Evolutionary conservation across 1,140 invertebrate genomes (phyloP).

Genomic region (Sitodiplosis mosellana): DNA sequence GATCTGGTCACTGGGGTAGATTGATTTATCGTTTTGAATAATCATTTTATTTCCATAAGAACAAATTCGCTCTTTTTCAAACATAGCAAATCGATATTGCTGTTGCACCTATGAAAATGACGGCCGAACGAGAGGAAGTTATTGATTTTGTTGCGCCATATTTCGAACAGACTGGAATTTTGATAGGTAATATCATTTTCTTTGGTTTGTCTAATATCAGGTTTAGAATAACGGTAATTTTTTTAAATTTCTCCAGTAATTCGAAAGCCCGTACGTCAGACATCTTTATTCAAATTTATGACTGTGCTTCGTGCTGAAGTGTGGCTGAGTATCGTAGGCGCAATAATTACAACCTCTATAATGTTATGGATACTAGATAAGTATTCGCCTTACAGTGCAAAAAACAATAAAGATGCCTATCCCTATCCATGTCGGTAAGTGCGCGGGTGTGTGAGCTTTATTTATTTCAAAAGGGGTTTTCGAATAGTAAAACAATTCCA

Average conservation of each 20-base stretch:
- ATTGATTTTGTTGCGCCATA: slow-evolving; percentile 85
- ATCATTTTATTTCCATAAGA: neutral
- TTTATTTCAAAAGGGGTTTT: neutral
- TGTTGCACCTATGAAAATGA: slow-evolving; percentile 75
- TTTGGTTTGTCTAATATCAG: slow-evolving; percentile 1
- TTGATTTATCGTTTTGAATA: slow-evolving; percentile 2
- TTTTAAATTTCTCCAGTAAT: slow-evolving; percentile 42
- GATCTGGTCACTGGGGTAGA: slow-evolving; percentile 69
- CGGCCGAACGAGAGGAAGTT: slow-evolving; percentile 80
- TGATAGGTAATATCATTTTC: slow-evolving; percentile 41
- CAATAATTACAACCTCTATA: slow-evolving; percentile 60
- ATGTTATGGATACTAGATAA: slow-evolving; percentile 79
- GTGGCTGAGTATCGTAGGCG: slow-evolving; percentile 73
- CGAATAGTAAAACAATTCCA: neutral
- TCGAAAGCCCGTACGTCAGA: slow-evolving; percentile 60
- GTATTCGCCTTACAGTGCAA: slow-evolving; percentile 73
- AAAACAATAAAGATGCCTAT: slow-evolving; percentile 64
- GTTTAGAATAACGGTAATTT: neutral
- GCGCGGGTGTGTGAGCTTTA: neutral
- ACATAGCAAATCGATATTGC: slow-evolving; percentile 59
- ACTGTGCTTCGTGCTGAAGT: slow-evolving; percentile 71
- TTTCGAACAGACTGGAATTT: slow-evolving; percentile 74
- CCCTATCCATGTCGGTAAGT: slow-evolving; percentile 59
- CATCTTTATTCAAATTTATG: slow-evolving; percentile 84
- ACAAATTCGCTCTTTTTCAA: slow-evolving; percentile 23